Conservation (phyloP, 2,797 vertebrate genomes). For the Sphenopsis melanotis region DNA sequence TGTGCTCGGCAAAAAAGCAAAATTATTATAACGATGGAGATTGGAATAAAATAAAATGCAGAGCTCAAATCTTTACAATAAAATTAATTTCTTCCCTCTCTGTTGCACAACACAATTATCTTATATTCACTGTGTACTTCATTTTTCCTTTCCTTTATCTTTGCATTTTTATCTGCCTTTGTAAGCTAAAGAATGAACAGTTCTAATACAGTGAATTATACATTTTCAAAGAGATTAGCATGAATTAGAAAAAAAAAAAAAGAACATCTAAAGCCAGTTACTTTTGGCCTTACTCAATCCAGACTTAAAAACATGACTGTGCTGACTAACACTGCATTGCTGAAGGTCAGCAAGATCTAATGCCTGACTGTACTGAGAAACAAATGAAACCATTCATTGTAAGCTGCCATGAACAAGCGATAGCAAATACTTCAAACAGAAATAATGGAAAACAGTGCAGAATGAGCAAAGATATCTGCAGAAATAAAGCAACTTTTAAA, state of each 20-base stretch:
- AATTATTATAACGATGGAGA: background rate
- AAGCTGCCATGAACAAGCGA: conserved; percentile 1
- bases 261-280: background rate
- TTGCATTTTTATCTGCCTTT: background rate
- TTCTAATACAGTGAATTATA: background rate
- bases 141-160: background rate
- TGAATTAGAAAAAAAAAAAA: background rate
- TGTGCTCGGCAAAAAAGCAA: background rate
- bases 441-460: conserved; percentile 34
- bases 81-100: background rate
- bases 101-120: background rate
- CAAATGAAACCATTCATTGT: conserved; percentile 59
- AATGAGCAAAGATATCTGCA: conserved; percentile 13
- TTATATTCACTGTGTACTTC: background rate
- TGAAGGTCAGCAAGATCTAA: conserved; percentile 64
- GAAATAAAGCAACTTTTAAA: background rate
- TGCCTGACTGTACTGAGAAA: conserved; percentile 28
- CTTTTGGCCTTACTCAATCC: background rate
- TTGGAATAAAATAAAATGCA: background rate
- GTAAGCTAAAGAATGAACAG: background rate
- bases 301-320: conserved; percentile 22
- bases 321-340: conserved; percentile 21
- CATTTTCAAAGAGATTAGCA: conserved; percentile 15
- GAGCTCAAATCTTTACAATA: background rate
- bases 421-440: conserved; percentile 51